These are phyloP conservation scores for Paratilapia polleni DNA, from an alignment of 2,113 vertebrate genomes.

Conservation along the genomic window DNA sequence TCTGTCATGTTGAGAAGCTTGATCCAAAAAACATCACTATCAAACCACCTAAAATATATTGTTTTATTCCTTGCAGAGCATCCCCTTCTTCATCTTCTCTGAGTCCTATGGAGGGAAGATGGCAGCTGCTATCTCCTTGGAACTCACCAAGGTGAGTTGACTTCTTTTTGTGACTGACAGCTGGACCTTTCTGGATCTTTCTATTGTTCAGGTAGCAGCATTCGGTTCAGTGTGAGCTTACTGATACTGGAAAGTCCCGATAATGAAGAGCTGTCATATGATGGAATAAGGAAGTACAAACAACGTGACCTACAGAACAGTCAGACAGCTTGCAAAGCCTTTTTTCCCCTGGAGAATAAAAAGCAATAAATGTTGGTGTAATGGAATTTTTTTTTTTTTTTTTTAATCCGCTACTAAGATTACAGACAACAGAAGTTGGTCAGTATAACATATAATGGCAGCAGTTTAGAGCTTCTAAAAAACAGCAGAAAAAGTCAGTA, in stretches of 20 bases:
- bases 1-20: not conserved
- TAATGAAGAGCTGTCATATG: constrained; percentile 4
- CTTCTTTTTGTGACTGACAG: no score
- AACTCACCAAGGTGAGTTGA: constrained; percentile 83
- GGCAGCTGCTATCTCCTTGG: constrained; percentile 89
- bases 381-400: not conserved
- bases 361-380: not conserved
- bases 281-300: not conserved
- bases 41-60: not conserved
- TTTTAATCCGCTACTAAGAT: not conserved
- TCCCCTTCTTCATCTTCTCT: constrained; percentile 97
- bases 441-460: not conserved
- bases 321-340: not conserved
- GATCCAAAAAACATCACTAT: not conserved
- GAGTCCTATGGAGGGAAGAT: constrained; percentile 98
- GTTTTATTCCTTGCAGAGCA: constrained; percentile 73
- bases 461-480: no score
- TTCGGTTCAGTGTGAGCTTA: constrained; percentile 2
- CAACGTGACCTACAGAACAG: not conserved
- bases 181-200: not conserved
- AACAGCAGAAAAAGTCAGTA: no score
- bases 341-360: not conserved
- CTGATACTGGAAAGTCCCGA: not conserved
- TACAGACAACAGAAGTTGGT: not conserved
- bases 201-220: fast-evolving